Evolutionary conservation across 2,888 invertebrate species (phyloP), one percentile per base, ranked within the genome.

Genomic region (Fissipunctia ypsillon): DNA sequence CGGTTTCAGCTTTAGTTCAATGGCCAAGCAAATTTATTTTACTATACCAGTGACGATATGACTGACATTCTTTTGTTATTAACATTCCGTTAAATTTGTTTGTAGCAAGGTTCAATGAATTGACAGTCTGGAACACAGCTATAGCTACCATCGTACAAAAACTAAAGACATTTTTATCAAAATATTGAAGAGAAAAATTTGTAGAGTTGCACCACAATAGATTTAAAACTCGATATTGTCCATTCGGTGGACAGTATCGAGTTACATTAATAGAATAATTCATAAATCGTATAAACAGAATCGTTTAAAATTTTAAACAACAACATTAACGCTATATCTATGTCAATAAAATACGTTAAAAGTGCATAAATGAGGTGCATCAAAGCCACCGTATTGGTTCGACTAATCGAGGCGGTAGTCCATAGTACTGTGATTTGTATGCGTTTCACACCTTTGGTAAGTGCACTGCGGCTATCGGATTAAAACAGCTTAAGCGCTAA

Each of bases 341-440:
- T 59, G 66, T 73, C 81, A 69, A 81, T 76, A 77, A 84, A 76
- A 73, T 73, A 80, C 80, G 73, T 76, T 80, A 75, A 83, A 74
- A 85, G 54, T 85, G 76, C 79, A 78, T 83, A 80, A 84, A 80
- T 85, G 69, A 85, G 74, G 65, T 74, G 84, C 73, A 87, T 84
- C 87, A 84, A 83, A 82, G 77, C 63, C 61, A 78, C 77, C 83
- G 74, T 77, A 78, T 74, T 76, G 71, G 72, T 68, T 81, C 63
- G 63, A 74, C 79, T 78, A 81, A 79, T 74, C 72, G 72, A 79
- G 76, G 80, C 74, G 71, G 69, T 65, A 60, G 61, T 59, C 82
- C 69, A 84, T 88, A 87, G 85, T 81, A 41, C 43, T 41, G 69
- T 77, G 70, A 87, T 91, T 90, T 85, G 88, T 91, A 91, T 91